Base-by-base conservation (phyloP, 2,113 vertebrate species). In the Sphyrna mokarran region DNA sequence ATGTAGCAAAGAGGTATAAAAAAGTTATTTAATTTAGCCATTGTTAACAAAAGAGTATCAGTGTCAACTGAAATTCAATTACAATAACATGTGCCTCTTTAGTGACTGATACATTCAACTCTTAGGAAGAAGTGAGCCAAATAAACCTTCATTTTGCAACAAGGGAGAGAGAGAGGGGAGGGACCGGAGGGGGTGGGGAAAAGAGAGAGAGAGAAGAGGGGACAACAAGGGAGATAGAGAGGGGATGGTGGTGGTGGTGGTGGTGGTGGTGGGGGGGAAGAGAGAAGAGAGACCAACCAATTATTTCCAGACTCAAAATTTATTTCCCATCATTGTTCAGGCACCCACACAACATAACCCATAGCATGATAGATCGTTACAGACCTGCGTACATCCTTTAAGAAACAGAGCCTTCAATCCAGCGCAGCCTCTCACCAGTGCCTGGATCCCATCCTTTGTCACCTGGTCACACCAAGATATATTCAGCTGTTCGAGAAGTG, bases 401-500 rank as follows among this genome's bases (percentile, higher is more conserved):
- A 99, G 98, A 96, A 99, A 99, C 96, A 99, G 98, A 78, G 98
- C 98, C 96, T 98, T 98, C 90, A 99, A 98, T 70, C 98, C 98
- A 0, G 98, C 98, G 61, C 99, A 99, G 97, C 98, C 99, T 96
- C 98, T 97, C 96, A 99, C 99, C 97, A 99, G 97, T 0, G 98
- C 99, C 97, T 99, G 98, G 97, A 99, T 98, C 54, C 99, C 99
- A 4, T 99, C 99, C 98, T 99, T 99, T 83, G 98, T 99, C 97
- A 99, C 98, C 98, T 99, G 99, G 97, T 99, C 99, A 93, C 99
- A 99, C 99, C 99, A 99, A 96, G 99, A 99, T 97, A 99, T 99
- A 96, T 99, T 98, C 96, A 99, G 98, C 96, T 99, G 99, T 97
- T 99, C 99, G 97, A 99, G 97, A 96, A 98, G 97, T 26, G 98